Base-by-base conservation (phyloP, 2,113 vertebrate species). In the Canis aureus region DNA sequence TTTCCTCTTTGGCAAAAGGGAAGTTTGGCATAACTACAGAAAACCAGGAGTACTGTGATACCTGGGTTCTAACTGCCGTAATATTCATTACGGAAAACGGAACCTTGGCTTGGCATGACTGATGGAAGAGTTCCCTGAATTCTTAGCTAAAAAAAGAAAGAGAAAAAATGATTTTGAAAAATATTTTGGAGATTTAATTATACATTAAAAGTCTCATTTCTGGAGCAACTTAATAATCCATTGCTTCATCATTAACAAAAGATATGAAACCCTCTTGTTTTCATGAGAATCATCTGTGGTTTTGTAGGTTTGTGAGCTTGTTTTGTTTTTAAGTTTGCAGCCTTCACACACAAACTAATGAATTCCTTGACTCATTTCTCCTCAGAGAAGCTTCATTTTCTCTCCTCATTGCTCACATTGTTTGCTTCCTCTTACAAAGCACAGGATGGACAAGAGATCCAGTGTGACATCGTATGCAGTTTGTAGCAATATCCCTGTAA, bases 261-360 rank as follows among this genome's bases (percentile, higher is more conserved):
- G 13, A n/a, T 11, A 25, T 43, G 9, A 96, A 85, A 64, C 4
- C 0, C 16, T 8, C 16, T 10, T 62, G 8, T 85, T 93, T 87
- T 69, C 73, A 12, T 76, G n/a, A 57, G n/a, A 83, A 59, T 81
- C 32, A 32, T 73, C 38, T 23, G 13, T 62, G 25, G 64, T 35
- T 60, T 92, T 67, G 4, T 49, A 71, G 32, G 20, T 49, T 83
- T 84, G 67, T 55, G n/a, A 57, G 7, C 7, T 71, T 81, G 4
- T 71, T 97, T 82, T 25, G 27, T 74, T 92, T 93, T 91, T 67
- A 60, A 94, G 55, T 85, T 76, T 95, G 32, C 23, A 87, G 35
- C 8, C 80, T 81, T 55, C 23, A 23, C 66, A 66, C 22, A 55
- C 35, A 81, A 84, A 78, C 23, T 71, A 73, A 49, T 79, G 35